Conservation (phyloP, 2,113 vertebrate species). For the Raja brachyura region DNA sequence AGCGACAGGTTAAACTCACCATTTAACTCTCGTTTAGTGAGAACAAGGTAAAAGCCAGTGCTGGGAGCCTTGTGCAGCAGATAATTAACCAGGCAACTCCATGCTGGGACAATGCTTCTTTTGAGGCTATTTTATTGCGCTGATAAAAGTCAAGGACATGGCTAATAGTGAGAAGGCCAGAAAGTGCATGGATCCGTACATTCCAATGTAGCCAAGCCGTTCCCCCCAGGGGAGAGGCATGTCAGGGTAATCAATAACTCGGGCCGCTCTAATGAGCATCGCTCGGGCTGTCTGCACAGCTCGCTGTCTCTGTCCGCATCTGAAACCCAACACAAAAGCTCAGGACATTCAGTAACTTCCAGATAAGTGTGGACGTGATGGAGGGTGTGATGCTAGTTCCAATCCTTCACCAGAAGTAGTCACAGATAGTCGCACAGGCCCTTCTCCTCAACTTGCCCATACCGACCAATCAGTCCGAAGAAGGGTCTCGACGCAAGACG, state of each 20-base stretch:
- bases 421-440: too few relatives aligned
- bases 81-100: not conserved
- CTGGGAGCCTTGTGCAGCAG: not conserved
- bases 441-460: too few relatives aligned
- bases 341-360: too few relatives aligned
- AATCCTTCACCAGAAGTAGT: not conserved
- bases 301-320: not conserved
- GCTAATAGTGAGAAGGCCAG: not conserved
- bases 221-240: not conserved
- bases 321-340: too few relatives aligned
- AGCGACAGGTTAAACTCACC: too few relatives aligned
- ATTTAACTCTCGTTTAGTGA: too few relatives aligned
- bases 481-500: too few relatives aligned
- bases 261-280: not conserved
- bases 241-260: not conserved
- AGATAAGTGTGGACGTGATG: too few relatives aligned
- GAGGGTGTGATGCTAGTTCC: not conserved
- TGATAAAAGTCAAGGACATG: slow-evolving; percentile 9
- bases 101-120: not conserved
- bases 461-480: too few relatives aligned
- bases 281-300: not conserved
- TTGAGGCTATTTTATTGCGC: not conserved
- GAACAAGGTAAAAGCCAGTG: too few relatives aligned
- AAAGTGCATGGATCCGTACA: not conserved
- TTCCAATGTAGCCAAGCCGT: not conserved